Base-by-base conservation (phyloP, 2,888 invertebrate genomes). In the Eilema sororculum region DNA sequence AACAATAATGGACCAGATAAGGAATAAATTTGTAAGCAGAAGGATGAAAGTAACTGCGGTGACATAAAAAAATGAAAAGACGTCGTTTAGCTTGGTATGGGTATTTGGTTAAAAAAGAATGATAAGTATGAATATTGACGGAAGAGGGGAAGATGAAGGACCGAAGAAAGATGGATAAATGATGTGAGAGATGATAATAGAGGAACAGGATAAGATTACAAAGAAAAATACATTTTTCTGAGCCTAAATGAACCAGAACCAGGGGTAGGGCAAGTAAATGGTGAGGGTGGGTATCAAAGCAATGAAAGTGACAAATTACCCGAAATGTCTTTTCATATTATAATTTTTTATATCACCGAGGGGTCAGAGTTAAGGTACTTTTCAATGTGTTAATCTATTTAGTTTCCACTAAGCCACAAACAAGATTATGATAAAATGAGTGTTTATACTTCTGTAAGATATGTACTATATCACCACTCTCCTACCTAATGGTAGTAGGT, bases 1-100 rank as follows among this genome's bases (percentile, higher is more conserved):
- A 5, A 52, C 52, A 52, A 52, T 4, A n/a, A 52, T 52, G n/a
- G 2, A n/a, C 52, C 1, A 52, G 52, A 52, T 52, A 52, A 52
- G 52, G 9, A 52, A n/a, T 52, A n/a, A n/a, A 6, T 52, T 52
- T 52, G n/a, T 52, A 52, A n/a, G 52, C 46, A 46, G 20, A 46
- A 46, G 6, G 20, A 52, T n/a, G 52, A 52, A 52, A 52, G n/a
- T n/a, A 0, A 2, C 6, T 46, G 6, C 20, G 20, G 46, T 52
- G 52, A 52, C 52, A 52, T 52, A 52, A 52, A 52, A n/a, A 52
- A 9, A 52, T n/a, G 52, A n/a, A 52, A 46, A 46, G 52, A 52
- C 8, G 8, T n/a, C 52, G 9, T n/a, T 52, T 52, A 52, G n/a
- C 52, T 52, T 52, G 52, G 52, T 52, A n/a, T 46, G 20, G 20